Conservation (phyloP, 1,140 invertebrate species). For the Acromyrmex echinatior region DNA sequence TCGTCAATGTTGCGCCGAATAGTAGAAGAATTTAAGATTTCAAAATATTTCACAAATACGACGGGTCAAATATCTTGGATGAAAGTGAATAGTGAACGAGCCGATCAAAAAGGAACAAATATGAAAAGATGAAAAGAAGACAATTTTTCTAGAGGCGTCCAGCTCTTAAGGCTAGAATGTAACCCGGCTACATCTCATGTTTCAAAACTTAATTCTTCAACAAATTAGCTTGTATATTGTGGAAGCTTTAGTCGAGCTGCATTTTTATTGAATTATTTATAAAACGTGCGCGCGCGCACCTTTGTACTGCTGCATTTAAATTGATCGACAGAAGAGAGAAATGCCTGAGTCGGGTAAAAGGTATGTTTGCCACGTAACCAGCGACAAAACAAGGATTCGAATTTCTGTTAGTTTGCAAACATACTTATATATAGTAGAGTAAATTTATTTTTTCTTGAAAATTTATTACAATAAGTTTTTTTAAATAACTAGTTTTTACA, state of each 20-base stretch:
- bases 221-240: conserved; percentile 83
- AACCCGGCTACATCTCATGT: conserved; percentile 76
- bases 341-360: conserved; percentile 7
- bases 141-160: conserved; percentile 64
- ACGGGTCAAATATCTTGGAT: conserved; percentile 63
- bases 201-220: conserved; percentile 83
- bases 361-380: not conserved
- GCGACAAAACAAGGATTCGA: conserved; percentile 15
- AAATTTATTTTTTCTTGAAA: not conserved
- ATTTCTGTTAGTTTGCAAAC: not conserved
- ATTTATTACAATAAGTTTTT: conserved; percentile 4
- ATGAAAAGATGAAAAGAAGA: conserved; percentile 83
- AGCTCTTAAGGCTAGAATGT: conserved; percentile 33
- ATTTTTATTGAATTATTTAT: conserved; percentile 71
- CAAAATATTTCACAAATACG: conserved; percentile 78
- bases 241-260: conserved; percentile 34
- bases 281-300: conserved; percentile 33
- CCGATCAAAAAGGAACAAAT: conserved; percentile 38
- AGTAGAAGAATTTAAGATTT: conserved; percentile 73
- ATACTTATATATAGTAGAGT: not conserved
- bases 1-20: conserved; percentile 62
- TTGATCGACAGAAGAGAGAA: conserved; percentile 51
- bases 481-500: not conserved
- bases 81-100: conserved; percentile 48
- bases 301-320: conserved; percentile 53